Evolutionary conservation across 2,888 invertebrate species (phyloP).

Genomic region (Napeogenes sylphis): DNA sequence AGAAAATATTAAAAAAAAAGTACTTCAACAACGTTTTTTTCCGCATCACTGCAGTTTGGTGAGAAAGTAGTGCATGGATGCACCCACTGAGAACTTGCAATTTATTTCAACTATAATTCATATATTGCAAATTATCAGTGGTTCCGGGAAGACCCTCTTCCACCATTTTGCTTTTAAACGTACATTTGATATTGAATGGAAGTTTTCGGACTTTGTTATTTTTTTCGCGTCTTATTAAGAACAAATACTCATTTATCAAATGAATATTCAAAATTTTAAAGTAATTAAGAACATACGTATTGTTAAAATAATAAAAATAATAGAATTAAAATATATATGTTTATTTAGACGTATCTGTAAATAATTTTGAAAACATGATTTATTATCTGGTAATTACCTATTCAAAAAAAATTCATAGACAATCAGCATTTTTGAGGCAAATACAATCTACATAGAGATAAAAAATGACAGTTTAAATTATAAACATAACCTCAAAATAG

Average conservation of each 20-base stretch:
- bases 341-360: too few relatives aligned
- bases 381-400: too few relatives aligned
- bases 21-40: neutral
- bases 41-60: constrained; percentile 45
- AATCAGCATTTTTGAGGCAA: neutral
- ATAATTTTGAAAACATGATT: too few relatives aligned
- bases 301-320: too few relatives aligned
- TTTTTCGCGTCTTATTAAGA: neutral
- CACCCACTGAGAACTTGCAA: constrained; percentile 39
- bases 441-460: neutral
- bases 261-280: too few relatives aligned
- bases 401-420: neutral
- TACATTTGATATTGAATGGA: constrained; percentile 57
- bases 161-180: constrained; percentile 42
- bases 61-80: constrained; percentile 60
- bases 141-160: constrained; percentile 54
- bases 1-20: too few relatives aligned
- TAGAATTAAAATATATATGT: too few relatives aligned
- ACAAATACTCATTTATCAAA: too few relatives aligned
- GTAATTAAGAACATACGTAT: too few relatives aligned
- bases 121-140: constrained; percentile 58
- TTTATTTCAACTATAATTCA: constrained; percentile 10
- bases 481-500: constrained; percentile 35
- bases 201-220: constrained; percentile 50
- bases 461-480: neutral